These are phyloP conservation scores for Lepidothrix coronata DNA, from an alignment of 2,113 vertebrate genomes.

Conservation along the genomic window DNA sequence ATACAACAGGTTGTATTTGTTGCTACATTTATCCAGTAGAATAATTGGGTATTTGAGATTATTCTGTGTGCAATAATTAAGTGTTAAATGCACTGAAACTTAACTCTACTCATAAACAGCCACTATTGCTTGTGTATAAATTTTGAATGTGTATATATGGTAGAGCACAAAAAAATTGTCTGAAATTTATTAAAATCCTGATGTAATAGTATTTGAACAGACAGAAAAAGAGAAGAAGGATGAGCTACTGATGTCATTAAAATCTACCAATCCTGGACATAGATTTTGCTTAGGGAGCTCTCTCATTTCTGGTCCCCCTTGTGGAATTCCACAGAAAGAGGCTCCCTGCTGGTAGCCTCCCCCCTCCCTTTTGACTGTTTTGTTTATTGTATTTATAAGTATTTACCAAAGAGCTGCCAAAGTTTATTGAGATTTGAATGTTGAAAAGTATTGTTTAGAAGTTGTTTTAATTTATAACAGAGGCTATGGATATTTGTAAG, in stretches of 20 bases:
- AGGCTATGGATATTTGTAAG: constrained; percentile 51
- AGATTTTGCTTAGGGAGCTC: constrained; percentile 32
- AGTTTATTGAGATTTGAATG: constrained; percentile 60
- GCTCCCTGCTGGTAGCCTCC: background rate
- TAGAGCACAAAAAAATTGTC: constrained; percentile 61
- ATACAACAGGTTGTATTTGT: constrained; percentile 17
- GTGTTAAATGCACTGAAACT: constrained; percentile 69
- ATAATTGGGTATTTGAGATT: constrained; percentile 70
- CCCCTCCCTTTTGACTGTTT: constrained; percentile 17
- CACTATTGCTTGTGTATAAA: constrained; percentile 70
- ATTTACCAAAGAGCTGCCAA: constrained; percentile 75
- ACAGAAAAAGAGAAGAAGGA: constrained; percentile 16
- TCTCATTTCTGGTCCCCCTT: background rate
- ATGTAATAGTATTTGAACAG: constrained; percentile 42
- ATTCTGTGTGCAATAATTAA: constrained; percentile 76
- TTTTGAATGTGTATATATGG: constrained; percentile 69
- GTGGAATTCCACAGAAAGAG: constrained; percentile 11
- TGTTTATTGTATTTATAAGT: constrained; percentile 50
- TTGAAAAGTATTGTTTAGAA: constrained; percentile 55
- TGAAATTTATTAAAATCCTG: constrained; percentile 15
- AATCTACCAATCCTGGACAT: background rate
- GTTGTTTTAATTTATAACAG: constrained; percentile 49
- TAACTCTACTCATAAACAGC: constrained; percentile 51
- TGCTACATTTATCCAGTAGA: constrained; percentile 46
- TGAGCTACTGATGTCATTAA: constrained; percentile 30